Base-by-base conservation (phyloP, 2,888 invertebrate genomes). In the Bursaphelenchus okinawaensis region DNA sequence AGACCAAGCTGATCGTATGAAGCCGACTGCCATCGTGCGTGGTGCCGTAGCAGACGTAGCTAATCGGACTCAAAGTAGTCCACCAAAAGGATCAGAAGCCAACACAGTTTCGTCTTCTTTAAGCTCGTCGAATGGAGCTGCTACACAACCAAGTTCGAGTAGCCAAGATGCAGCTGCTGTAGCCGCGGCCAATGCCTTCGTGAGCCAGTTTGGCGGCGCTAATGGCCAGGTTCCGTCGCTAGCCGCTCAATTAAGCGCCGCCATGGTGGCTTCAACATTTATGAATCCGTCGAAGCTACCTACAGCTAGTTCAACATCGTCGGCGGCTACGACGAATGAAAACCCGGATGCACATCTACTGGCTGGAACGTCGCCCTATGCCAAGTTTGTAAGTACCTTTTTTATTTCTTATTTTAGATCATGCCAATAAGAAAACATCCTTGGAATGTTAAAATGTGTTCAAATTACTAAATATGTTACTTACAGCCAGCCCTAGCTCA, bases 201-300 rank as follows among this genome's bases (percentile, higher is more conserved):
- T 56, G n/a, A 27, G 27, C 12, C 28, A 26, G 24, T 29, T 29
- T 20, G 19, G 20, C 9, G 40, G 22, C 8, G 66, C 22, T 16
- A 29, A 62, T 51, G 65, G 65, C 8, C 29, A 51, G 7, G 55
- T 51, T 1, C 52, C 54, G 6, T 65, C 65, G 20, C 63, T 65
- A 23, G 65, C 65, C 6, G 65, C 65, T 20, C 65, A 65, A 31
- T 50, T 65, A 7, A 50, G 65, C n/a, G 64, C 52, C n/a, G 65
- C 65, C 9, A 65, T 65, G 65, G 23, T 65, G 7, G 24, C 57
- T 7, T 52, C 65, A 9, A n/a, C 50, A 19, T 63, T 63, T 9
- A 26, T 54, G 23, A 26, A 24, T 6, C 54, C 54, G 16, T 24
- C 23, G 1, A 54, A 24, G 16, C 16, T 54, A 4, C 26, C 54